Percentiles rank a stretch among this genome's conserved stretches.
Conservation (phyloP, 2,113 vertebrate species). For the Porphyrio hochstetteri region DNA sequence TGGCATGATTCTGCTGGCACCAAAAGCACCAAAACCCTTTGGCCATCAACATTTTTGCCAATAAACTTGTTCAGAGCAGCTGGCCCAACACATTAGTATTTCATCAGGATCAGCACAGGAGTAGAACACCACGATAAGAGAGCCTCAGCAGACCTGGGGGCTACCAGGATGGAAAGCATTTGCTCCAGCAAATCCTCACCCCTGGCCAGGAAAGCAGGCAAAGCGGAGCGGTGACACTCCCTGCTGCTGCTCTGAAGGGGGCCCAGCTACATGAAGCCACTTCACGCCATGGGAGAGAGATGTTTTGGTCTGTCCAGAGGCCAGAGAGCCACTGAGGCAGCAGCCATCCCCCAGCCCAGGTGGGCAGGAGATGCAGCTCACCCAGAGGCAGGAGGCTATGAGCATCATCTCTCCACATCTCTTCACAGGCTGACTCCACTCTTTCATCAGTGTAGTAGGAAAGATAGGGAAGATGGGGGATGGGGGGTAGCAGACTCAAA, state of each 20-base stretch:
- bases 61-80: conserved; percentile 6
- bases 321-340: neutral
- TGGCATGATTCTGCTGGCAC: neutral
- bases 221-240: fast-evolving
- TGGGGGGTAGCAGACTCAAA: neutral
- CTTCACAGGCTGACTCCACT: fast-evolving
- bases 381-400: neutral
- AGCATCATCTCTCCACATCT: neutral
- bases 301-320: neutral
- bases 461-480: neutral
- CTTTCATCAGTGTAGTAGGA: neutral
- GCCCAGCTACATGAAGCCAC: fast-evolving
- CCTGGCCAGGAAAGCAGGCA: neutral
- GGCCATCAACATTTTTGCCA: neutral
- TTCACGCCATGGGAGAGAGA: fast-evolving
- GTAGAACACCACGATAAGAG: neutral
- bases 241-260: fast-evolving
- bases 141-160: neutral
- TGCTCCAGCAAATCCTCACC: neutral
- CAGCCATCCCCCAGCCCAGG: fast-evolving
- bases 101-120: neutral
- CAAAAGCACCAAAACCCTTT: neutral
- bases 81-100: neutral
- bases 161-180: neutral
- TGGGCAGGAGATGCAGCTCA: neutral